phyloP scores from a whole-genome alignment of 2,113 vertebrate species.

The Podarcis cretensis region DNA sequence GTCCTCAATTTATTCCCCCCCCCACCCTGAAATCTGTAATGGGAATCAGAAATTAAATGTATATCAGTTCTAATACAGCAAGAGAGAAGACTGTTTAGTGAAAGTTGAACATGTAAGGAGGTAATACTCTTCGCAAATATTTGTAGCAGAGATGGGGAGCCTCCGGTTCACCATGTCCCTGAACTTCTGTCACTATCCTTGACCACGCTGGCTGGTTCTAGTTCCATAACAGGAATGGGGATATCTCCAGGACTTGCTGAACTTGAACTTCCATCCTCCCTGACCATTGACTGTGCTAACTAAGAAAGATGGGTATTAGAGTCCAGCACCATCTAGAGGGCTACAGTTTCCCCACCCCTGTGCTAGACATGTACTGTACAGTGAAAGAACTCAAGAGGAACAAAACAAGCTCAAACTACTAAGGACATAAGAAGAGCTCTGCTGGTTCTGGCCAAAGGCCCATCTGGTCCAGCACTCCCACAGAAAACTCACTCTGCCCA shows the following conservation, averaged over 20 bases:
- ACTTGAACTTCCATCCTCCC: no score
- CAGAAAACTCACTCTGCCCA: no score
- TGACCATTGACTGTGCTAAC: no score
- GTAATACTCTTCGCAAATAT: no score
- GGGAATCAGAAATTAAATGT: neutral
- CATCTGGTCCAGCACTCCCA: neutral
- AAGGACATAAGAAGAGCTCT: no score
- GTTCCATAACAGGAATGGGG: neutral
- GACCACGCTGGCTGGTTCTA: neutral
- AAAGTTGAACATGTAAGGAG: neutral
- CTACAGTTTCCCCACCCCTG: no score
- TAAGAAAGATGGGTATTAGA: no score
- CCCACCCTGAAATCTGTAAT: neutral
- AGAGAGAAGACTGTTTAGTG: neutral
- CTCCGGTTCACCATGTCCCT: no score
- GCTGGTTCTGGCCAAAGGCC: neutral
- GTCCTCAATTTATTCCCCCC: neutral
- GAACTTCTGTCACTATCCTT: no score
- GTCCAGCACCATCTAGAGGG: no score
- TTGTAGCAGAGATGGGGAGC: no score
- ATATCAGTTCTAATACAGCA: conserved; percentile 15
- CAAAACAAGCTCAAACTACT: no score
- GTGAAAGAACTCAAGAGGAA: neutral
- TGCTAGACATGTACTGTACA: neutral
- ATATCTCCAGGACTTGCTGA: neutral